Conservation (phyloP, 2,113 vertebrate genomes). For the Otocyon megalotis region DNA sequence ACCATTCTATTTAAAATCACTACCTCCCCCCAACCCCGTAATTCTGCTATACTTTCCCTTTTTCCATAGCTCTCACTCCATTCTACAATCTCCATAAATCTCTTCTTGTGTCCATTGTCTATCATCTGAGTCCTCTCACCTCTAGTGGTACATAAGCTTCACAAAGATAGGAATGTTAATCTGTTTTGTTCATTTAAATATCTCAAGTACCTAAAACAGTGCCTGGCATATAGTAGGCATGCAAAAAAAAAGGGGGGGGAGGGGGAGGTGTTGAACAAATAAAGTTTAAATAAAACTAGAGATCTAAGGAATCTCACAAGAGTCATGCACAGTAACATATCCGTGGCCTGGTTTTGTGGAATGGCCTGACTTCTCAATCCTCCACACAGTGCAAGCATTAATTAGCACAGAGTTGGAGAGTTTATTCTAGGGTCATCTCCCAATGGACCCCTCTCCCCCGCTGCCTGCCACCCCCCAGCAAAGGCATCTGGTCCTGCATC, state of each 20-base stretch:
- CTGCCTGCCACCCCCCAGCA: too few species aligned
- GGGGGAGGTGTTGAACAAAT: neutral
- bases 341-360: neutral
- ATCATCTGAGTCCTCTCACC: neutral
- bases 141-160: neutral
- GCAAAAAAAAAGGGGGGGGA: fast-evolving
- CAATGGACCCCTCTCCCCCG: neutral
- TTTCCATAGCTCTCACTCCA: neutral
- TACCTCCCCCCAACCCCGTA: neutral
- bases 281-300: neutral
- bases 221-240: neutral
- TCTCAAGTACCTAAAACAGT: neutral
- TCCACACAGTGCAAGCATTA: neutral
- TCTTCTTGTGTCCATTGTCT: neutral
- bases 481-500: neutral
- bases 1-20: constrained; percentile 3
- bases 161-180: neutral
- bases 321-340: fast-evolving
- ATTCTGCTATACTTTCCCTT: neutral
- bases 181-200: neutral
- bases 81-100: neutral
- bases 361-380: neutral
- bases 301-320: neutral
- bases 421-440: neutral
- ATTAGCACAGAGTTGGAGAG: neutral